Evolutionary conservation across 2,888 invertebrate species (phyloP), one percentile per base, ranked within the genome.

Genomic region (Oxyscelio sp.): DNA sequence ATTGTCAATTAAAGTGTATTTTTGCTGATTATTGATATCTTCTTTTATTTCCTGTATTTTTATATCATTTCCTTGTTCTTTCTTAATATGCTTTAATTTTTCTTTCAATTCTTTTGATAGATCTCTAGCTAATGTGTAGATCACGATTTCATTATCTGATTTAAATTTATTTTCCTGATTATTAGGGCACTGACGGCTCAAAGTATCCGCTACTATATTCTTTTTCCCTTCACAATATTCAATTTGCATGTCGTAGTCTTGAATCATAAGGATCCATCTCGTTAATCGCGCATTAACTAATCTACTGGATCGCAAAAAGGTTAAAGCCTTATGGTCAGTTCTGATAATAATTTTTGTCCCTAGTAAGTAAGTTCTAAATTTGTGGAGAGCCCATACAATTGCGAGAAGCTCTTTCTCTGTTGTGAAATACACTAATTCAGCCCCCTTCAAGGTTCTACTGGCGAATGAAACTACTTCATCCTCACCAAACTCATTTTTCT

Each of bases 191-290:
- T n/a, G n/a, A n/a, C n/a, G n/a, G n/a, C n/a, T n/a, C n/a, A n/a
- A n/a, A n/a, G 22, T 58, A 52, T 91, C 89, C 0, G 87, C 88
- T 8, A 85, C 84, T 0, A 88, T 31, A 43, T 90, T 90, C n/a
- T n/a, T n/a, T n/a, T n/a, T 6, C 88, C 79, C 0, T 75, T 87
- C 4, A 87, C 58, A 2, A n/a, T n/a, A n/a, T n/a, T n/a, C n/a
- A n/a, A n/a, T n/a, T n/a, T n/a, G n/a, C n/a, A n/a, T n/a, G n/a
- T n/a, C n/a, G n/a, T n/a, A n/a, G n/a, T n/a, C n/a, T n/a, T n/a
- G n/a, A n/a, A n/a, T n/a, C n/a, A n/a, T n/a, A n/a, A n/a, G n/a
- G n/a, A n/a, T n/a, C n/a, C n/a, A n/a, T n/a, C n/a, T n/a, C n/a
- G n/a, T n/a, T n/a, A n/a, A n/a, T n/a, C n/a, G n/a, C n/a, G n/a